phyloP scores from a whole-genome alignment of 1,140 invertebrate species.

The Diorhabda elongata region DNA sequence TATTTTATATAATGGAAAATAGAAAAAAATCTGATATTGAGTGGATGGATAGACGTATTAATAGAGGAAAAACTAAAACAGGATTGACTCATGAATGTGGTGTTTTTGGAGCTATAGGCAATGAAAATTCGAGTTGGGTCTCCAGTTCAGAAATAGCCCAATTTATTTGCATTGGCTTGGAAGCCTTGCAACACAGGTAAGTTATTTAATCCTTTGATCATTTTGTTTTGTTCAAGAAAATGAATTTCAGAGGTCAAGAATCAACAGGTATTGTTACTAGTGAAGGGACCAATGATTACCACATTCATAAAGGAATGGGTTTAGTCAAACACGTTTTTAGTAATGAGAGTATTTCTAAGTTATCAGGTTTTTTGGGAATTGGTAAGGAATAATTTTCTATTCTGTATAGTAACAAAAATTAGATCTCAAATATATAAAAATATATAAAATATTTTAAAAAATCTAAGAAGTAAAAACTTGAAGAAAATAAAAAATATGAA shows the following conservation, averaged over 20 bases:
- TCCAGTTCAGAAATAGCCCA: slow-evolving; percentile 64
- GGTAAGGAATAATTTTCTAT: slow-evolving; percentile 40
- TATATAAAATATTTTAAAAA: too few relatives aligned
- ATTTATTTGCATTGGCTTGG: slow-evolving; percentile 82
- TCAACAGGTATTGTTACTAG: slow-evolving; percentile 94
- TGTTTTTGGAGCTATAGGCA: slow-evolving; percentile 87
- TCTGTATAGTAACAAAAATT: too few relatives aligned
- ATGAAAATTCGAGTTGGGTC: slow-evolving; percentile 67
- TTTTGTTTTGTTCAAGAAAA: neutral
- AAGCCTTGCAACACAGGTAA: slow-evolving; percentile 90
- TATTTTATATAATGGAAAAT: neutral
- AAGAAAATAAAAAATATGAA: too few relatives aligned
- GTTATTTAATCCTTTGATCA: neutral
- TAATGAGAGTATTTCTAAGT: slow-evolving; percentile 77
- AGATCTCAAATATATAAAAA: too few relatives aligned
- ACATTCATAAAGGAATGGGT: slow-evolving; percentile 90
- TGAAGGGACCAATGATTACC: slow-evolving; percentile 74
- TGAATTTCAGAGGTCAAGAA: slow-evolving; percentile 76
- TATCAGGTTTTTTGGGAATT: slow-evolving; percentile 89
- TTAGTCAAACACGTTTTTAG: slow-evolving; percentile 91
- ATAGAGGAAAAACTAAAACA: slow-evolving; percentile 23
- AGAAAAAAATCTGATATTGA: neutral
- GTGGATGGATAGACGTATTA: slow-evolving; percentile 15
- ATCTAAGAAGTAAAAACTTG: too few relatives aligned
- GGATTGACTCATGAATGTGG: slow-evolving; percentile 76